Evolutionary conservation across 2,113 vertebrate species (phyloP).

Genomic region (Neodontobutis hainanensis): DNA sequence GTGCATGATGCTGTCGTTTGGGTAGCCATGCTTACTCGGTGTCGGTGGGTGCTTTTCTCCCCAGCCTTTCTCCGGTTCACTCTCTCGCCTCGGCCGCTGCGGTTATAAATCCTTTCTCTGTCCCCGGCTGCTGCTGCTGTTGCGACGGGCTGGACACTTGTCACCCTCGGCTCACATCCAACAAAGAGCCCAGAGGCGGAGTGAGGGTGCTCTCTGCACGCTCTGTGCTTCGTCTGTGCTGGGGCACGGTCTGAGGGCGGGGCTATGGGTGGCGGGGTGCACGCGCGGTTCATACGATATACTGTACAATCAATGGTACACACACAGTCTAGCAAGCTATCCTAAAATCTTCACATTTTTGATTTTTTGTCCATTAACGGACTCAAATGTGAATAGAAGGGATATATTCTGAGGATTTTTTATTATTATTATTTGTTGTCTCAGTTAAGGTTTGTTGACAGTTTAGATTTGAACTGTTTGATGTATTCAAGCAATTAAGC

Average conservation of each 20-base stretch:
- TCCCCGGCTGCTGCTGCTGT: constrained; percentile 51
- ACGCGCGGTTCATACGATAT: no score
- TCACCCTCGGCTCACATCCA: constrained; percentile 60
- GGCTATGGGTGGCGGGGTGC: neutral
- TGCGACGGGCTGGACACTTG: constrained; percentile 56
- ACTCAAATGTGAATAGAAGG: no score
- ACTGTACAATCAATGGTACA: no score
- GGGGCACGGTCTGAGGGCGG: neutral
- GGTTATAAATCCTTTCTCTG: constrained; percentile 34
- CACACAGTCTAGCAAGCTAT: no score
- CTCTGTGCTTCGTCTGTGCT: neutral
- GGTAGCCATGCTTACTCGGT: constrained; percentile 83
- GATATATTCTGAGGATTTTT: no score
- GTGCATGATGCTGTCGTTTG: constrained; percentile 85
- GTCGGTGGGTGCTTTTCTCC: constrained; percentile 50
- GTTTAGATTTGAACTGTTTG: no score
- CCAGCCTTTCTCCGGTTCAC: constrained; percentile 23
- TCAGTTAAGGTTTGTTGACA: no score
- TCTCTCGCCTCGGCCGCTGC: constrained; percentile 38
- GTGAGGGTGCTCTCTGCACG: neutral
- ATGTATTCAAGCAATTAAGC: no score
- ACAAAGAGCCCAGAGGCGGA: constrained; percentile 32
- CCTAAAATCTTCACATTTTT: no score
- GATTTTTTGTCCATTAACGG: no score
- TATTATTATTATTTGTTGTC: no score